Evolutionary conservation across 2,888 invertebrate genomes (phyloP).

Genomic region (Uropetala carovei): DNA sequence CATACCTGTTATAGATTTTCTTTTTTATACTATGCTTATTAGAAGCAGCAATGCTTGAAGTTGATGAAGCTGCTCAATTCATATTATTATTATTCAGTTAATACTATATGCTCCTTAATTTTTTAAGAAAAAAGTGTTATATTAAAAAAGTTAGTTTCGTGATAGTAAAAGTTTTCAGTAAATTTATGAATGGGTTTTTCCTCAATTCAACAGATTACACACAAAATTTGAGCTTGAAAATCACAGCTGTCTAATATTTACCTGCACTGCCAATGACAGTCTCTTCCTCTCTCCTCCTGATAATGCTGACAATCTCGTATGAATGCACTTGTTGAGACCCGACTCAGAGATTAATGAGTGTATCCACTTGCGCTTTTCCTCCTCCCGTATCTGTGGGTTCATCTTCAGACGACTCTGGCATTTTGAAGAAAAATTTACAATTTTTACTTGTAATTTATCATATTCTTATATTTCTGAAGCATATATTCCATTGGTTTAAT

Average conservation of each 20-base stretch:
- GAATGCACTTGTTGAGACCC: constrained; percentile 83
- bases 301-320: constrained; percentile 85
- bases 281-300: constrained; percentile 94
- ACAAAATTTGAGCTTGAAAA: no score
- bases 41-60: no score
- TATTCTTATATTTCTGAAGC: not conserved
- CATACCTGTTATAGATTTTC: no score
- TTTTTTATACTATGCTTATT: no score
- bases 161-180: no score
- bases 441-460: not conserved
- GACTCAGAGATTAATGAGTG: constrained; percentile 80
- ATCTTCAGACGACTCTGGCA: constrained; percentile 86
- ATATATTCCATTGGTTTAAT: not conserved
- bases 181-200: no score
- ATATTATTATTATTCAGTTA: no score
- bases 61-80: no score
- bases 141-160: no score
- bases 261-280: constrained; percentile 91
- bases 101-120: no score
- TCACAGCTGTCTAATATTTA: constrained; percentile 71
- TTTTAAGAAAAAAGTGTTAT: no score
- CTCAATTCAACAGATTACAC: no score
- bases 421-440: constrained; percentile 26
- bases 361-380: constrained; percentile 74
- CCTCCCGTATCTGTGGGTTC: constrained; percentile 77